These are phyloP conservation scores for Cheilinus undulatus DNA, from an alignment of 2,113 vertebrate species.

Conservation along the genomic window DNA sequence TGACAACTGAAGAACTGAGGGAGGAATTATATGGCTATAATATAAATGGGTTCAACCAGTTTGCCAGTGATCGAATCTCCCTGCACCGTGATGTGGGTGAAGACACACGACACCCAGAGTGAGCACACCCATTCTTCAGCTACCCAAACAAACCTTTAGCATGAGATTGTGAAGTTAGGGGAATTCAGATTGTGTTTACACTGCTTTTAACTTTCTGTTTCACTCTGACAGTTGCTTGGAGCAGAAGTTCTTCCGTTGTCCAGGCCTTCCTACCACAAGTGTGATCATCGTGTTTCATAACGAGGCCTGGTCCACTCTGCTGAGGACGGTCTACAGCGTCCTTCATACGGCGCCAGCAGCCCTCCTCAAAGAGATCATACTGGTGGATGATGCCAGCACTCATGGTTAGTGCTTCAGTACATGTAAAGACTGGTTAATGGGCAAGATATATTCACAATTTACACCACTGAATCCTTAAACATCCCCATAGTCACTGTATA, in stretches of 20 bases:
- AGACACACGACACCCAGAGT: conserved; percentile 88
- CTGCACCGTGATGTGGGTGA: conserved; percentile 87
- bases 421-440: neutral
- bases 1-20: conserved; percentile 76
- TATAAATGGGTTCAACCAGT: conserved; percentile 90
- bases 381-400: conserved; percentile 91
- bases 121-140: conserved; percentile 59
- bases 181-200: too few species aligned
- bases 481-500: too few species aligned
- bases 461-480: too few species aligned
- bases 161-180: too few species aligned
- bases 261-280: conserved; percentile 85
- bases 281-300: conserved; percentile 88
- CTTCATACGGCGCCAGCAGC: conserved; percentile 86
- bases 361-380: conserved; percentile 85
- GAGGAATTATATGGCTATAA: conserved; percentile 84
- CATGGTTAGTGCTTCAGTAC: conserved; percentile 48
- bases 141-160: too few species aligned
- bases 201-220: too few species aligned
- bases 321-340: conserved; percentile 86
- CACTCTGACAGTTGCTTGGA: conserved; percentile 81
- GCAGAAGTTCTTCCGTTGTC: conserved; percentile 86
- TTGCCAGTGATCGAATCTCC: conserved; percentile 89
- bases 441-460: too few species aligned
- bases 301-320: conserved; percentile 72